Percentiles rank a stretch among this genome's conserved stretches.
These are phyloP conservation scores for Catocala nupta DNA, from an alignment of 2,888 invertebrate genomes.

Conservation along the genomic window DNA sequence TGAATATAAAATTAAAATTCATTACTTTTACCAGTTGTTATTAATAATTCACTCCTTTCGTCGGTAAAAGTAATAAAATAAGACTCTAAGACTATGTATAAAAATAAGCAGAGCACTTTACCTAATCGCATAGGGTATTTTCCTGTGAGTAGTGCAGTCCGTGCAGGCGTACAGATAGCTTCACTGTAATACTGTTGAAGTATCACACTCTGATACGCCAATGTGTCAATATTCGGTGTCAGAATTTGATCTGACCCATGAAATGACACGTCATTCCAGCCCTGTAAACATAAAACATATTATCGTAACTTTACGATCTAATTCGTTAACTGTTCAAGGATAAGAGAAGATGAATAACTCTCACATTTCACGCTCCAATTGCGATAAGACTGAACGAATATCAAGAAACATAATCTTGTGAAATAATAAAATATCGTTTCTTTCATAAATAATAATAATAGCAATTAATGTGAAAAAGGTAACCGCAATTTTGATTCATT, in stretches of 20 bases:
- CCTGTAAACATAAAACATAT: constrained; percentile 83
- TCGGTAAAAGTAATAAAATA: too few species aligned
- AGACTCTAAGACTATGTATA: too few species aligned
- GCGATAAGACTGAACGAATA: background rate
- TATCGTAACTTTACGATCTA: too few species aligned
- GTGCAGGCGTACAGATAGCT: constrained; percentile 94
- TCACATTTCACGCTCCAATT: background rate
- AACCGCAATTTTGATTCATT: too few species aligned
- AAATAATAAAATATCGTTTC: background rate
- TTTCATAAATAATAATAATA: background rate
- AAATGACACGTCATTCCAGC: constrained; percentile 97
- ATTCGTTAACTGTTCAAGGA: too few species aligned
- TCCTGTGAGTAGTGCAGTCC: constrained; percentile 94
- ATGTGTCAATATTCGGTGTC: constrained; percentile 96
- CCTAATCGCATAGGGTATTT: constrained; percentile 95
- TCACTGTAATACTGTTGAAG: constrained; percentile 95
- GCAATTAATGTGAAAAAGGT: too few species aligned
- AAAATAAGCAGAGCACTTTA: constrained; percentile 59
- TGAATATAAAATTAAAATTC: too few species aligned
- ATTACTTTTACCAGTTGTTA: too few species aligned
- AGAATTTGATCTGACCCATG: constrained; percentile 95
- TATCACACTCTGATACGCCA: constrained; percentile 94
- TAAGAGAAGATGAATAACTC: background rate
- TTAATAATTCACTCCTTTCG: too few species aligned
- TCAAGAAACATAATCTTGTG: background rate